Evolutionary conservation across 2,113 vertebrate genomes (phyloP), one percentile per base, ranked within the genome.

Genomic region (Sinocyclocheilus rhinocerous): DNA sequence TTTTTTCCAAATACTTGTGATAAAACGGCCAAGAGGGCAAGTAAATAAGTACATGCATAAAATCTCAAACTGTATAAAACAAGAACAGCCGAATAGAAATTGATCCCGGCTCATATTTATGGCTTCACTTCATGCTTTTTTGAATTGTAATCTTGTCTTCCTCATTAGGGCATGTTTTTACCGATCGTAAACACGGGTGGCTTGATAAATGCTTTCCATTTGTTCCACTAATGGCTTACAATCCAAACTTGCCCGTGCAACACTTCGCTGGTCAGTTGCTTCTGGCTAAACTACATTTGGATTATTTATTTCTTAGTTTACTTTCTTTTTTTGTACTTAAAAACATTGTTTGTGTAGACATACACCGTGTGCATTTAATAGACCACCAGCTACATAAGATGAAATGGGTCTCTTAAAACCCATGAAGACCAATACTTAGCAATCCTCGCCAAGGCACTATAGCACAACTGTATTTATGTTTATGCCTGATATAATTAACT

Each of bases 401-500:
- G 26, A 70, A 82, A 70, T 4, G 11, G 42, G 15, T 22, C 18
- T 82, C 65, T 70, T 70, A 52, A 70, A 50, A 82, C 45, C 29
- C 18, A 82, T 13, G 26, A 82, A 82, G 81, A 70, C 45, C 6
- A 33, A 55, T 81, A 24, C 39, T 81, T 81, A 82, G 80, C 20
- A 45, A n/a, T 26, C 75, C 42, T 88, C 78, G 12, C 81, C 88
- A 55, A 61, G 63, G 50, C 55, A 39, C 42, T 84, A 42, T 42
- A 50, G 45, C 50, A 82, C 83, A 76, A 89, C 87, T 90, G 88
- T 90, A 90, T 92, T 92, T 93, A 91, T 91, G 89, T 93, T 92
- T 91, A 92, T 92, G 90, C 78, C 29, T 84, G 85, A 88, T 81
- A 92, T 92, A 93, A 93, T 93, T 91, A 94, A 92, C 52, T 93